Evolutionary conservation across 1,140 invertebrate genomes (phyloP).

Genomic region (Drosophila lini): DNA sequence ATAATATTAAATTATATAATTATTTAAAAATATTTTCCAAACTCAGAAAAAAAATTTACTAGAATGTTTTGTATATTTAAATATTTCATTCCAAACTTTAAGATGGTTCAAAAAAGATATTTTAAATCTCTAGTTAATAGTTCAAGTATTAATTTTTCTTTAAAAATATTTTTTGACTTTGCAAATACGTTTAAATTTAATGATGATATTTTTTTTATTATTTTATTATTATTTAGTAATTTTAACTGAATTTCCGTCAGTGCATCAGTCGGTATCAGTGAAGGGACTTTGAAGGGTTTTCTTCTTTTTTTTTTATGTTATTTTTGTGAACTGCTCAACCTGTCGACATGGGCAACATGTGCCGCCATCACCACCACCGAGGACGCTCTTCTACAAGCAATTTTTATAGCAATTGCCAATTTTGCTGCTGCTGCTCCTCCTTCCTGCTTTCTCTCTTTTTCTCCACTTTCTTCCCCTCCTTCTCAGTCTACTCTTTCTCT

Average conservation of each 20-base stretch:
- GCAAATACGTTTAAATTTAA: too few relatives aligned
- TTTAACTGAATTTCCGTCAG: background rate
- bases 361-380: slow-evolving; percentile 28
- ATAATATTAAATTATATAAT: too few relatives aligned
- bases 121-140: background rate
- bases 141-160: too few relatives aligned
- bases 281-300: background rate
- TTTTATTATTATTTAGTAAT: too few relatives aligned
- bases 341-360: slow-evolving; percentile 64
- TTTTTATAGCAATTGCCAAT: slow-evolving; percentile 79
- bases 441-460: slow-evolving; percentile 17
- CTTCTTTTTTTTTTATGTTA: slow-evolving; percentile 9
- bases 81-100: background rate
- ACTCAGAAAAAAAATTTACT: too few relatives aligned
- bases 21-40: too few relatives aligned
- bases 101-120: background rate
- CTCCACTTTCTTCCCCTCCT: slow-evolving; percentile 24
- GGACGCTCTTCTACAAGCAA: slow-evolving; percentile 60
- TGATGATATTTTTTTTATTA: too few relatives aligned
- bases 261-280: slow-evolving; percentile 10
- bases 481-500: slow-evolving; percentile 16
- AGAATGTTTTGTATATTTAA: too few relatives aligned
- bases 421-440: slow-evolving; percentile 44
- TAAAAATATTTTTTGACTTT: too few relatives aligned
- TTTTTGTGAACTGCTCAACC: slow-evolving; percentile 40